These are phyloP conservation scores for Cassiopea xamachana DNA, from an alignment of 30 jellyfish, hydroid and myxozoan genomes.

Conservation along the genomic window DNA sequence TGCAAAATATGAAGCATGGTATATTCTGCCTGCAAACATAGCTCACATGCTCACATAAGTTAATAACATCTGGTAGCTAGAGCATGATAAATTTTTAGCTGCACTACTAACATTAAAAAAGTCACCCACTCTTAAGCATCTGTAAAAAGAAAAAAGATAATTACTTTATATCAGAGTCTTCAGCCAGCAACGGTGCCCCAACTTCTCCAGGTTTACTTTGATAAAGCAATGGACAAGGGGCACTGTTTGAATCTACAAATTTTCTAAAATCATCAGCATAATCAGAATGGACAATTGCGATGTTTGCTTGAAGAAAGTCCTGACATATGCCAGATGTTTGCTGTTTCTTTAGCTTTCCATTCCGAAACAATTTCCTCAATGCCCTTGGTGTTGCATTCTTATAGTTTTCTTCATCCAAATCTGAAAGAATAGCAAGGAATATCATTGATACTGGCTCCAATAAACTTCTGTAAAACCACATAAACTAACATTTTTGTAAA, in stretches of 20 bases:
- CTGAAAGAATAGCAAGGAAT: neutral
- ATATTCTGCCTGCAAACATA: too few relatives aligned
- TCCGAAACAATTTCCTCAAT: constrained; percentile 52
- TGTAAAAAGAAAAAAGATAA: too few relatives aligned
- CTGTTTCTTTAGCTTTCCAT: constrained; percentile 10
- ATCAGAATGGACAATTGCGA: constrained; percentile 64
- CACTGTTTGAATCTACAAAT: constrained; percentile 72
- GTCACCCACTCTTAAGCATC: too few relatives aligned
- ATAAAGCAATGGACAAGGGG: constrained; percentile 82
- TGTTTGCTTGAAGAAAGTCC: constrained; percentile 78
- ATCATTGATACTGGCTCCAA: neutral
- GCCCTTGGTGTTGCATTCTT: constrained; percentile 52
- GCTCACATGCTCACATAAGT: too few relatives aligned
- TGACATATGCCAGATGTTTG: constrained; percentile 76
- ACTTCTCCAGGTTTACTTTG: constrained; percentile 87
- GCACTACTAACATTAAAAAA: too few relatives aligned
- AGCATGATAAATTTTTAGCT: too few relatives aligned
- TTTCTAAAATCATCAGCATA: constrained; percentile 77
- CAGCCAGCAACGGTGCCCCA: constrained; percentile 74
- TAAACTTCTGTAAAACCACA: too few relatives aligned
- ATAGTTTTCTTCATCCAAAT: constrained; percentile 2
- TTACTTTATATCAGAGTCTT: constrained; percentile 84
- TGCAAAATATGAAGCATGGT: too few relatives aligned
- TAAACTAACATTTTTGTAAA: neutral
- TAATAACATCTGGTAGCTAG: too few relatives aligned